Evolutionary conservation across 2,113 vertebrate genomes (phyloP).

Genomic region (Gambusia affinis): DNA sequence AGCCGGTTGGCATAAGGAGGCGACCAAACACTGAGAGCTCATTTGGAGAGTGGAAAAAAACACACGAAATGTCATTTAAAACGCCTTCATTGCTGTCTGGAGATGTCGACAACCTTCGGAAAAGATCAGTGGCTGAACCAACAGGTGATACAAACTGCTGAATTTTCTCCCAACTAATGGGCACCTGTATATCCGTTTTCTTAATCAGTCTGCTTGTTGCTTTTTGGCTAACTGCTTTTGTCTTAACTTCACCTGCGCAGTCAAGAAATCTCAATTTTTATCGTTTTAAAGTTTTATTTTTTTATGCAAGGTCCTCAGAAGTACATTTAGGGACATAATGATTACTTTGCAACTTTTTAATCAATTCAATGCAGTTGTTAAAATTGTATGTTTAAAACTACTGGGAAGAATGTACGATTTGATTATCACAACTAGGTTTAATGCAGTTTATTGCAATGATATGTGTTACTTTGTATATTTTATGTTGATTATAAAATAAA

Average conservation of each 20-base stretch:
- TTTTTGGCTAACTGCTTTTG: neutral
- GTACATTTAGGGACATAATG: neutral
- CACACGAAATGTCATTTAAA: constrained; percentile 45
- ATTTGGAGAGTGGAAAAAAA: neutral
- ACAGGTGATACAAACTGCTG: constrained; percentile 50
- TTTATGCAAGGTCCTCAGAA: neutral
- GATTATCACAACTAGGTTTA: neutral
- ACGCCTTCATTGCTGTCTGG: constrained; percentile 1
- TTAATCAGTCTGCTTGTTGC: neutral
- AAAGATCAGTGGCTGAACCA: constrained; percentile 46
- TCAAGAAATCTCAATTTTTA: neutral
- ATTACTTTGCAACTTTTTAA: neutral
- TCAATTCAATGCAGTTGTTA: neutral
- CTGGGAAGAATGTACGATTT: neutral
- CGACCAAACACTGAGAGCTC: neutral
- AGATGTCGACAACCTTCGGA: constrained; percentile 47
- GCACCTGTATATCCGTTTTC: neutral
- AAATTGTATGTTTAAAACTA: neutral
- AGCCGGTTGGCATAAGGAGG: neutral
- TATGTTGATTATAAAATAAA: neutral
- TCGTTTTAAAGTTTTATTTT: neutral
- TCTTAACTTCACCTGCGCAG: constrained; percentile 23
- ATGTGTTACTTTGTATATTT: too few species aligned
- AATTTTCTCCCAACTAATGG: neutral
- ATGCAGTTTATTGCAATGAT: too few species aligned